Evolutionary conservation across 2,113 vertebrate genomes (phyloP), one percentile per base, ranked within the genome.

Genomic region (Pterocles orientalis): DNA sequence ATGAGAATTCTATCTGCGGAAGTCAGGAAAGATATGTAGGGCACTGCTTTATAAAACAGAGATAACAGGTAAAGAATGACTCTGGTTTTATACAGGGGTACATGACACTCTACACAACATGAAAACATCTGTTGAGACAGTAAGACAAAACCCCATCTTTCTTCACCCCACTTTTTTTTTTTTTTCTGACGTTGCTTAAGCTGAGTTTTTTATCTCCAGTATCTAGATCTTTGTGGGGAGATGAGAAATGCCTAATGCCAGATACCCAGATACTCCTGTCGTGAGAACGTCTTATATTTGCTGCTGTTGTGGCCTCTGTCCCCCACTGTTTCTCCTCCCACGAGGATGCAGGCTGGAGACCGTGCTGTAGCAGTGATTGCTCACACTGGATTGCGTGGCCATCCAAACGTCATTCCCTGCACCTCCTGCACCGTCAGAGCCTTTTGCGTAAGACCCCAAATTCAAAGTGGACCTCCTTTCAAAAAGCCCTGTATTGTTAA

Each of bases 301-400:
- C 26, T 57, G 61, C 5, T 2, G 0, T 50, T 34, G 41, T 31
- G 14, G 43, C 20, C 0, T 0, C 16, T 7, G 9, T 43, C 31
- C 31, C 7, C 4, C 68, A 18, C 16, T 3, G 1, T 47, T 71
- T 48, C 65, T 80, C 50, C n/a, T 64, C 28, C 43, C 21, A 18
- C 12, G 31, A 36, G 14, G 34, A 28, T 12, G 20, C 17, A 50
- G 39, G 15, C 24, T 80, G 65, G 75, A 54, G 33, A 47, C 23
- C 23, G 6, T 16, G 28, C 48, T 13, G n/a, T 14, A 47, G 48
- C 28, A 56, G 24, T 0, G 2, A 18, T 24, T 34, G 33, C 16
- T 57, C 28, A 41, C 16, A 41, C 23, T 41, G 13, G 41, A 41
- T 41, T 41, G 41, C 19, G 13, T 18, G 18, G 24, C 24, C 60